Percentiles rank a stretch among this genome's conserved stretches.
Evolutionary conservation across 2,113 vertebrate genomes (phyloP).

Genomic region (Clarias macrocephalus): DNA sequence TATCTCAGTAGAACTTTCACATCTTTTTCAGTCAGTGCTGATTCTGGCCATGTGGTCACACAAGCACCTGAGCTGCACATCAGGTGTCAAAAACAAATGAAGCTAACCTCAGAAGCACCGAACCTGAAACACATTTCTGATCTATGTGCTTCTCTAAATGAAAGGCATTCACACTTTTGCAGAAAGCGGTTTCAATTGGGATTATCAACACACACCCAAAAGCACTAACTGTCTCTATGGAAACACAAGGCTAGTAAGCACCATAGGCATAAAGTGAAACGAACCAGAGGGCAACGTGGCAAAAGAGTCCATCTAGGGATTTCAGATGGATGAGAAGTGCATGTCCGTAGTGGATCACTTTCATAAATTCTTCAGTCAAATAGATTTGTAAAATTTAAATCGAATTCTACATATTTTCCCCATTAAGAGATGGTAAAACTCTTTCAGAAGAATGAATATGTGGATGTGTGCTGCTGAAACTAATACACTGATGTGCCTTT

Average conservation of each 20-base stretch:
- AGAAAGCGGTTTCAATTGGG: slow-evolving; percentile 36
- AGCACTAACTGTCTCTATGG: slow-evolving; percentile 61
- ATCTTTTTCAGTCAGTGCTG: background rate
- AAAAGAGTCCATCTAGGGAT: background rate
- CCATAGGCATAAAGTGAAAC: slow-evolving; percentile 40
- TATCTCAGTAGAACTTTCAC: background rate
- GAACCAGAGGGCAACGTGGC: background rate
- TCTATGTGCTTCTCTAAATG: slow-evolving; percentile 9
- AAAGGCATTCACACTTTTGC: slow-evolving; percentile 36
- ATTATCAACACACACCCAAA: slow-evolving; percentile 40
- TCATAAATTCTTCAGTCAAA: background rate
- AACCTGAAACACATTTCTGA: background rate
- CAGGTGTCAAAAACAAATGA: slow-evolving; percentile 25
- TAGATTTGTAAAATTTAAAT: background rate
- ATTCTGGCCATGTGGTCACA: background rate
- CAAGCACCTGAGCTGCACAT: background rate
- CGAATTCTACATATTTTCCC: background rate
- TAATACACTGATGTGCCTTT: background rate
- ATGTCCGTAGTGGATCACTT: background rate
- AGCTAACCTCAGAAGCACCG: background rate
- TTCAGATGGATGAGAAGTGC: background rate
- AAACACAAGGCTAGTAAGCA: slow-evolving; percentile 61
- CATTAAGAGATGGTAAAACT: background rate
- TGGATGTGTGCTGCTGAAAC: background rate
- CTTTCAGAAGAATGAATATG: background rate